Evolutionary conservation across 2,797 vertebrate species (phyloP).

Genomic region (Meriones psammophilus): DNA sequence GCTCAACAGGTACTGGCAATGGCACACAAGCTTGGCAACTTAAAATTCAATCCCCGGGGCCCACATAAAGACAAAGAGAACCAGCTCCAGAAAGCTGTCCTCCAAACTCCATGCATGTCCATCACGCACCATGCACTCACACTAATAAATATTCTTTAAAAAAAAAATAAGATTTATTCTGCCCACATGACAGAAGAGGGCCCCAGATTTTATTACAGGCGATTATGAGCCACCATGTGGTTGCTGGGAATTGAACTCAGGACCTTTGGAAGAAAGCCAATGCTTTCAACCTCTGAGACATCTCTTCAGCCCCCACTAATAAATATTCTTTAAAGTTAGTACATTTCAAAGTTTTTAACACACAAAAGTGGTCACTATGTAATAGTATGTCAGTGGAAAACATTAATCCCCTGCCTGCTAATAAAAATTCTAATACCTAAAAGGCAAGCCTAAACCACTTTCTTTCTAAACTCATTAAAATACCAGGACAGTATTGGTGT

Average conservation of each 20-base stretch:
- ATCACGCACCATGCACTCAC: background rate
- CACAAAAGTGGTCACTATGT: background rate
- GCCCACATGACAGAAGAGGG: background rate
- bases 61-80: background rate
- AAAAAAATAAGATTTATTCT: too few relatives aligned
- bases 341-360: background rate
- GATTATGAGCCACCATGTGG: background rate
- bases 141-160: background rate
- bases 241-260: too few relatives aligned
- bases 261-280: too few relatives aligned
- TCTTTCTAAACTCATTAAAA: slow-evolving; percentile 30
- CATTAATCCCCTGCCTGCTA: background rate
- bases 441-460: background rate
- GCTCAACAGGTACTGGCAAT: background rate
- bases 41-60: background rate
- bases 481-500: slow-evolving; percentile 32
- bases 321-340: background rate
- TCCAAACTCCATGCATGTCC: background rate
- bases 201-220: background rate
- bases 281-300: too few relatives aligned
- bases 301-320: background rate
- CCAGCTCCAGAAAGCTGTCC: background rate
- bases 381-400: background rate
- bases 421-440: background rate
- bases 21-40: background rate